Evolutionary conservation across 2,113 vertebrate species (phyloP).

Genomic region (Emydocephalus ijimae): DNA sequence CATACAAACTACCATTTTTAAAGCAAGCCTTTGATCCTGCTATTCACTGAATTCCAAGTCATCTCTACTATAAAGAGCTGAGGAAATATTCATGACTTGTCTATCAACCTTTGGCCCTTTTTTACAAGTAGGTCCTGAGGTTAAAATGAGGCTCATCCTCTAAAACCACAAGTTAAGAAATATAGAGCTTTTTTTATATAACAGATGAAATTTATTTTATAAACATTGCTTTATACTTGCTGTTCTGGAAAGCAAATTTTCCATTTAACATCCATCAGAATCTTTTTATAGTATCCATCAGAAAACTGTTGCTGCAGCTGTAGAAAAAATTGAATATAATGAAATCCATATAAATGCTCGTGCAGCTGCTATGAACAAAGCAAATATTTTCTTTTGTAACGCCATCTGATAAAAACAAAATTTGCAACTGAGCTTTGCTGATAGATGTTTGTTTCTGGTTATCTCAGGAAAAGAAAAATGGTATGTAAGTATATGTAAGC

Average conservation of each 20-base stretch:
- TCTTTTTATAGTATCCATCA: neutral
- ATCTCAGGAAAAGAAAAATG: neutral
- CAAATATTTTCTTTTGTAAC: neutral
- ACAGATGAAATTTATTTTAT: neutral
- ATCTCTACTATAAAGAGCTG: neutral
- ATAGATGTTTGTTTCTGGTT: constrained; percentile 4
- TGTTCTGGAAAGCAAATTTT: constrained; percentile 40
- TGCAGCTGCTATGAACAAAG: neutral
- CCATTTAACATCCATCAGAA: constrained; percentile 32
- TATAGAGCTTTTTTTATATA: neutral
- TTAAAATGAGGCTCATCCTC: neutral
- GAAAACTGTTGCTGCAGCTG: constrained; percentile 12
- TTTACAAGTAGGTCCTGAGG: neutral
- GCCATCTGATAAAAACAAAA: constrained; percentile 10
- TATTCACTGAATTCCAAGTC: neutral
- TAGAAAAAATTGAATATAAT: neutral
- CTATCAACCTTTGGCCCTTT: neutral
- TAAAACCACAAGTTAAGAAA: neutral
- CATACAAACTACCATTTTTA: neutral
- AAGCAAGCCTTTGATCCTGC: neutral
- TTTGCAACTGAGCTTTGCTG: neutral
- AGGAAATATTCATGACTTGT: neutral
- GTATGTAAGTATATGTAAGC: neutral
- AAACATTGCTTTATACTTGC: constrained; percentile 11
- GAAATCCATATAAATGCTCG: neutral